Base-by-base conservation (phyloP, 2,113 vertebrate genomes). In the Halcyon malimbica region DNA sequence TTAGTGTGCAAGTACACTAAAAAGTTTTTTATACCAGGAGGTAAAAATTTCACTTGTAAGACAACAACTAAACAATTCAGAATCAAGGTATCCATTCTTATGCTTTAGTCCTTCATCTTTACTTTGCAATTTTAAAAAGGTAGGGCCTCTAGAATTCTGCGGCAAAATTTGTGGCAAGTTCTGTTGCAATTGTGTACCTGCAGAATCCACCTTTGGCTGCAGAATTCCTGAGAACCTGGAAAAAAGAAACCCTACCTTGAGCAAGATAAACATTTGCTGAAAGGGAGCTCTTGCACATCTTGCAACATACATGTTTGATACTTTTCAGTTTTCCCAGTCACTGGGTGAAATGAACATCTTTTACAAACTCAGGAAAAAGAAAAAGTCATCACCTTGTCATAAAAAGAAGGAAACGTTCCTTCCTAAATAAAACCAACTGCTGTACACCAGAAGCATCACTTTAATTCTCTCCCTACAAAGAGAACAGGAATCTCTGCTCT, bases 201-300 rank as follows among this genome's bases (percentile, higher is more conserved):
- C 98, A 98, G 97, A 98, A 98, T 98, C 97, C 97, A 98, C 97
- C 97, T 98, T 98, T 98, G 98, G 96, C 97, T 87, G 98, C 97
- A 98, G 97, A 98, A 97, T 98, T 98, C 97, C 97, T 98, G 97
- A 98, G 97, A 97, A 98, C 97, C 97, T 98, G 97, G 97, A 98
- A 98, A 96, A 97, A 97, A 98, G 97, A 98, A 98, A 98, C 97
- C 97, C 97, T 98, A 96, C 97, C 97, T 97, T 98, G 97, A 98
- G 97, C 84, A 96, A 98, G 91, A 98, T 87, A 97, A 97, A 97
- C 97, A 97, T 92, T 97, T 92, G 96, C 96, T 96, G 96, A 97
- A 98, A 98, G 94, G 96, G 97, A 96, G 93, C 85, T 98, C 94
- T 98, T 97, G 97, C 57, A 97, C 88, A 97, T 97, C 96, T 94